Base-by-base conservation (phyloP, 2,888 invertebrate species). In the Ophion ventricosus region DNA sequence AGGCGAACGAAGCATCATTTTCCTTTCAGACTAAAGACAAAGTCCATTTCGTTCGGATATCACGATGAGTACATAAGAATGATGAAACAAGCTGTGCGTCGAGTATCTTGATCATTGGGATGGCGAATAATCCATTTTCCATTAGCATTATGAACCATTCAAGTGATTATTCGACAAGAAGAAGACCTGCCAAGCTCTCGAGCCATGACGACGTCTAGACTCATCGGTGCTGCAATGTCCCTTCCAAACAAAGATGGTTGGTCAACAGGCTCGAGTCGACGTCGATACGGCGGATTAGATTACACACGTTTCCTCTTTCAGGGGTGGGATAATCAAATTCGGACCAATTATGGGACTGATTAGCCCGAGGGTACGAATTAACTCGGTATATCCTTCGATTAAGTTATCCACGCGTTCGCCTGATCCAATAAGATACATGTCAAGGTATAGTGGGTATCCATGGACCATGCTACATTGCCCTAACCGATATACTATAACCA, bases 271-370 rank as follows among this genome's bases (percentile, higher is more conserved):
- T 78, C 29, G 2, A 7, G 29, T 35, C 17, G 56, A 8, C 35
- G 20, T 40, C 49, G 56, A 54, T 69, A 59, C 20, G 20, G 26
- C 61, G 17, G 43, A 72, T 79, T 40, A 4, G 63, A 72, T 72
- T n/a, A 64, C 70, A 54, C 54, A 20, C n/a, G 20, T 40, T 57
- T 73, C 17, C 14, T 23, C 66, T 43, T 59, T 73, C 20, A 14
- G 49, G 14, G 54, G 63, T 54, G 29, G 20, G 56, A 26, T 80
- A 84, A 84, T 82, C 72, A 54, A 73, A 80, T 73, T 25, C 43
- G 49, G 59, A 26, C 56, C 75, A 82, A 82, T 85, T 85, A 82
- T 82, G 26, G 57, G 76, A 80, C 63, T 80, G 63, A 85, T 80
- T 74, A 73, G 79, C 67, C 76, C 80, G 20, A 61, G 82, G 72